Percentiles rank a stretch among this genome's conserved stretches.
phyloP scores from a whole-genome alignment of 2,113 vertebrate species.

The Drymodes brunneopygia region DNA sequence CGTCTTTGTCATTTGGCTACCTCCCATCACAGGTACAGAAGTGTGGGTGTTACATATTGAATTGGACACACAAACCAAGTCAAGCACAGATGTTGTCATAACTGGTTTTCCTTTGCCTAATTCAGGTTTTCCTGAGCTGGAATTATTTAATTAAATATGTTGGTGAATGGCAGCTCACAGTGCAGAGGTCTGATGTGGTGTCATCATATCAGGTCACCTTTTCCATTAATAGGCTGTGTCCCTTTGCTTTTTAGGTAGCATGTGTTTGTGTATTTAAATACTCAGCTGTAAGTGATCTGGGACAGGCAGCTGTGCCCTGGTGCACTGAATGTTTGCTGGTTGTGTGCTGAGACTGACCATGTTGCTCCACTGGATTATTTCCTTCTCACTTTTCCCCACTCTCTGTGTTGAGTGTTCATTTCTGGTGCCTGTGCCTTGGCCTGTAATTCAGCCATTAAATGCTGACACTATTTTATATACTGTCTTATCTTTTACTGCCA shows the following conservation, averaged over 20 bases:
- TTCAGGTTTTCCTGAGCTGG: background rate
- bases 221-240: background rate
- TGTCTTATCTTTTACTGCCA: background rate
- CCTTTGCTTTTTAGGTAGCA: background rate
- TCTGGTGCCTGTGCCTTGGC: background rate
- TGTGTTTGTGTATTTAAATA: background rate
- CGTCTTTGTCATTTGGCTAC: background rate
- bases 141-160: background rate
- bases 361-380: background rate
- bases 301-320: background rate
- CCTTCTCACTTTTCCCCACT: background rate
- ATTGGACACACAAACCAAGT: background rate
- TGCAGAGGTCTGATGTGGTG: background rate
- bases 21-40: background rate
- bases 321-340: background rate
- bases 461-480: background rate
- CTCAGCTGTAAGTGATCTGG: background rate
- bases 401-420: background rate
- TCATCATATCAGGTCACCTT: background rate
- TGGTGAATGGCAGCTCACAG: background rate
- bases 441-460: background rate
- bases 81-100: background rate
- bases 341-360: accelerated
- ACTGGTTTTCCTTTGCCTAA: background rate
- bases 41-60: background rate